Percentiles rank a stretch among this genome's conserved stretches.
phyloP scores from a whole-genome alignment of 2,113 vertebrate genomes.

The Pterophyllum scalare region DNA sequence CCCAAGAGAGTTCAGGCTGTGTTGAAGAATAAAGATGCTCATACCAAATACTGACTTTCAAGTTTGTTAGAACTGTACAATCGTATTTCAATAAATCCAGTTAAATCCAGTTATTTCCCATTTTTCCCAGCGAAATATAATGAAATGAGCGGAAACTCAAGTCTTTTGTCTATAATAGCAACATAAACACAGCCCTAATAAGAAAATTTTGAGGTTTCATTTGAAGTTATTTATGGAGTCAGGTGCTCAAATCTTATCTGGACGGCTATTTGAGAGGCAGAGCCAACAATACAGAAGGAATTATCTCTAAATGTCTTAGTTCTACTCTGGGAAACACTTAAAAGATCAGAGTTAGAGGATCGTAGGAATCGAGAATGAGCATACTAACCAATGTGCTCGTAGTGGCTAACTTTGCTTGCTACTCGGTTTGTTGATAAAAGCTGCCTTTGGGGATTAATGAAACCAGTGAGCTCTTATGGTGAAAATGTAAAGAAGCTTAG shows the following conservation, averaged over 20 bases:
- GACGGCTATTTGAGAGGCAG: not conserved
- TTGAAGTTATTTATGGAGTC: not conserved
- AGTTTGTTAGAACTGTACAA: not conserved
- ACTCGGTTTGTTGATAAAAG: not conserved
- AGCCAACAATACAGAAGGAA: not conserved
- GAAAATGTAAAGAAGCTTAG: not conserved
- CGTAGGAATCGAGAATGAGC: not conserved
- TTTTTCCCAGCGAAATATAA: not conserved
- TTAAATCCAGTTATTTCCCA: not conserved
- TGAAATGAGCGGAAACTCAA: not conserved
- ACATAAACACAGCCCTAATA: not conserved
- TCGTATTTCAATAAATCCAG: not conserved
- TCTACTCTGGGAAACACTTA: not conserved
- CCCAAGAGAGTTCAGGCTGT: not conserved
- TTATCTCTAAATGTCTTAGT: not conserved
- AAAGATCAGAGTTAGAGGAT: not conserved
- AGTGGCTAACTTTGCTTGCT: not conserved
- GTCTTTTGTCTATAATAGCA: not conserved
- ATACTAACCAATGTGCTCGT: not conserved
- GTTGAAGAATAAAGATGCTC: not conserved
- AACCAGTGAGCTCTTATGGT: not conserved
- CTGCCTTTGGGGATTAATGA: not conserved
- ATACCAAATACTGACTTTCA: not conserved
- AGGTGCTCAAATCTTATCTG: not conserved
- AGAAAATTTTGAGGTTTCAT: not conserved